phyloP scores from a whole-genome alignment of 2,888 invertebrate species.

The Ochlodes sylvanus region DNA sequence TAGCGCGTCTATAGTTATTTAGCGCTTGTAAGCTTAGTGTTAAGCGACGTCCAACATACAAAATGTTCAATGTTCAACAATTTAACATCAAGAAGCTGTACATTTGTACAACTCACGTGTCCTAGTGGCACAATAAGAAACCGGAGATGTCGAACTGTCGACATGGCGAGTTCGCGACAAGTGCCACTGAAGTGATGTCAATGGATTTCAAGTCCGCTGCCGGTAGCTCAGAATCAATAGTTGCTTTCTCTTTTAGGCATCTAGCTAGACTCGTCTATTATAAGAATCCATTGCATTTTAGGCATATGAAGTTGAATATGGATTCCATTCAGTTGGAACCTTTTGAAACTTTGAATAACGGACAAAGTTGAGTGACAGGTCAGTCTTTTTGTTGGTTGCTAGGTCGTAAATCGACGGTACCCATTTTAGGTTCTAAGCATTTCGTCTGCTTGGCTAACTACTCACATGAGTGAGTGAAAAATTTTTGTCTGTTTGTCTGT shows the following conservation, averaged over 20 bases:
- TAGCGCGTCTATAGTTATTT: no score
- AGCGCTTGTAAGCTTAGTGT: neutral
- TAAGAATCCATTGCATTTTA: no score
- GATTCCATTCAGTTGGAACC: no score
- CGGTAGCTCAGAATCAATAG: conserved; percentile 21
- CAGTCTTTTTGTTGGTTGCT: no score
- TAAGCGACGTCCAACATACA: neutral
- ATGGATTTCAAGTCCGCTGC: conserved; percentile 12
- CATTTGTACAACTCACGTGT: neutral
- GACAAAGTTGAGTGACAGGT: no score
- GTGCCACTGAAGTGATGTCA: conserved; percentile 5
- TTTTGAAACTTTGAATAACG: no score
- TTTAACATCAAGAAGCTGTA: neutral
- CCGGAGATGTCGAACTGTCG: neutral
- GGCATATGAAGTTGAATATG: no score
- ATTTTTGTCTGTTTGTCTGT: no score
- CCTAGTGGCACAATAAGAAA: conserved; percentile 20
- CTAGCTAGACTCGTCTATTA: neutral
- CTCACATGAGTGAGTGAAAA: no score
- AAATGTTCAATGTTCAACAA: neutral
- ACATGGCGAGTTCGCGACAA: conserved; percentile 4
- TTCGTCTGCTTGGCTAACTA: no score
- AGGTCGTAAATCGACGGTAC: no score
- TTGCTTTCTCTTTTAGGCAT: conserved; percentile 20
- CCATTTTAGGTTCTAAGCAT: no score